These are phyloP conservation scores for Digitonthophagus gazella DNA, from an alignment of 2,888 invertebrate genomes.

Conservation along the genomic window DNA sequence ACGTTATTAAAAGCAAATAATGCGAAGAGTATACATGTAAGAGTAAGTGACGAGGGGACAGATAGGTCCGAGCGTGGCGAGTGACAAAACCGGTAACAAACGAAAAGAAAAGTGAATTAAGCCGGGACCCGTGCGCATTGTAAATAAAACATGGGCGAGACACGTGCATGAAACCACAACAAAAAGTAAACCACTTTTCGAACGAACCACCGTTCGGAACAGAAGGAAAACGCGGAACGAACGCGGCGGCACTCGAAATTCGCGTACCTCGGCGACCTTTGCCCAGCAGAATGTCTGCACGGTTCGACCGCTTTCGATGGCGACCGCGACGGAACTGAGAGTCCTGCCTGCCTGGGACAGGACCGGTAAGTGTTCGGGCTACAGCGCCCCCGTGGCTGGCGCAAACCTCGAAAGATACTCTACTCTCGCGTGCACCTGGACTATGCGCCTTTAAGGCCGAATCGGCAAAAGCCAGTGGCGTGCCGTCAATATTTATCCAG, in stretches of 20 bases:
- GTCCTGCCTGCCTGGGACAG: slow-evolving; percentile 23
- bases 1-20: slow-evolving; percentile 20
- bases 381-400: slow-evolving; percentile 41
- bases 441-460: not conserved
- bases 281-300: slow-evolving; percentile 19
- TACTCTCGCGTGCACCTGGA: not conserved
- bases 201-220: slow-evolving; percentile 3
- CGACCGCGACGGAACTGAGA: slow-evolving; percentile 37
- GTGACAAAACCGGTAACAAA: slow-evolving; percentile 42
- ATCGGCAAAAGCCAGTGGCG: not conserved
- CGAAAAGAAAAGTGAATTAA: slow-evolving; percentile 16
- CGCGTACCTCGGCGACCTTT: not conserved
- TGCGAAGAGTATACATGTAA: slow-evolving; percentile 15
- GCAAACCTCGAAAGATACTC: slow-evolving; percentile 22
- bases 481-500: not conserved
- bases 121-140: not conserved
- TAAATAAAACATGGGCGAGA: slow-evolving; percentile 13
- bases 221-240: not conserved
- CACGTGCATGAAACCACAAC: not conserved
- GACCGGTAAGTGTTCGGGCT: slow-evolving; percentile 40
- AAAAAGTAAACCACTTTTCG: slow-evolving; percentile 4
- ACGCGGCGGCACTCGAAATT: not conserved
- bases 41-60: slow-evolving; percentile 21
- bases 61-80: slow-evolving; percentile 35
- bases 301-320: slow-evolving; percentile 29